Evolutionary conservation across 2,888 invertebrate genomes (phyloP), one percentile per base, ranked within the genome.

Genomic region (Stomorhina lunata): DNA sequence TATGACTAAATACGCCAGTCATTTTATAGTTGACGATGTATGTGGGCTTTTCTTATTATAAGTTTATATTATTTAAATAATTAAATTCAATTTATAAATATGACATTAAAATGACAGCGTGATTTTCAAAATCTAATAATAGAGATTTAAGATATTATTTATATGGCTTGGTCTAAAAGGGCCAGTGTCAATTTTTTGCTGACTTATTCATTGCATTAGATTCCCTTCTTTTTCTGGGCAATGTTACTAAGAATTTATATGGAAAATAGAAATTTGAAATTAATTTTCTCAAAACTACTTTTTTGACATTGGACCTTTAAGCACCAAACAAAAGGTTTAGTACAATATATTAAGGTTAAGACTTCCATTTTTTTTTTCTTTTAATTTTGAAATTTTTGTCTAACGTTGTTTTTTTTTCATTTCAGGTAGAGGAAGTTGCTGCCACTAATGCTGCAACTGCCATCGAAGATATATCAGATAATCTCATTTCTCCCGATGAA

Each of bases 351-450:
- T 22, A 12, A 22, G 12, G 17, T 22, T 48, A n/a, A n/a, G n/a
- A n/a, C n/a, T n/a, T n/a, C n/a, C n/a, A n/a, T 48, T 17, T 37
- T 45, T 34, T 10, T 34, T 37, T 2, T 3, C 4, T 7, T 4
- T 40, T 40, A 40, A 15, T 40, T 15, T 10, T 22, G 1, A 48
- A 20, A 12, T 25, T 32, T 27, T 63, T 15, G 9, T 61, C 9
- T 66, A 6, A n/a, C 63, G 20, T 50, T 55, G 59, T 73, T 55
- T 25, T 32, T 66, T 43, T 48, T 79, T 34, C 25, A n/a, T 83
- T 80, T 25, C 84, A 89, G 89, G 84, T 84, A 85, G 85, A 87
- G 83, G 85, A 87, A 76, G 86, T 89, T 88, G 88, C 84, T 63
- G 87, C 86, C 86, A 86, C 85, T 69, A 76, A 81, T 22, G 84